Evolutionary conservation across 2,797 vertebrate genomes (phyloP), one percentile per base, ranked within the genome.

Genomic region (Crossoptilon crossoptilon): DNA sequence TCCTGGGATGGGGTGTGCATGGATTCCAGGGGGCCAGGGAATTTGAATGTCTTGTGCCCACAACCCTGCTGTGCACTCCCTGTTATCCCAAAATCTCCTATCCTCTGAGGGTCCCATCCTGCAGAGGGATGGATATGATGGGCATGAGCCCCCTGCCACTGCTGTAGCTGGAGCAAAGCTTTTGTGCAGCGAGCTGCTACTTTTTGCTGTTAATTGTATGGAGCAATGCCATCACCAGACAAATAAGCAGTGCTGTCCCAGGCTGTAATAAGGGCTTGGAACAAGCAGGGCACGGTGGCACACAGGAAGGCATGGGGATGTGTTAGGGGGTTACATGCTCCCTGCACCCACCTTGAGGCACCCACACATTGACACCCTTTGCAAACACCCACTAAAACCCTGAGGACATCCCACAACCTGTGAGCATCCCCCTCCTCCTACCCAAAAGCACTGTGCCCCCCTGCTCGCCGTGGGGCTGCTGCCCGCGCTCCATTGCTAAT

Each of bases 181-280:
- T 68, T 72, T 63, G 80, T 77, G 44, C 83, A 88, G 92, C 0
- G 43, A 95, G 85, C 84, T 29, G 66, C 24, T 69, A 91, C 26
- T 51, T 91, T 41, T 83, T 84, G 62, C 84, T 33, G 1, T 71
- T 94, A 93, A 92, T 94, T 84, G 71, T 29, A 27, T 51, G 87
- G 90, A 96, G 73, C 7, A 2, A 43, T 89, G 94, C 94, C 93
- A 91, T 14, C 43, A 3, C 4, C 74, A 46, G 76, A 74, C 76
- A 91, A 91, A 92, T 24, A 55, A 6, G 66, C 6, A 81, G 60
- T 10, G 79, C 26, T 79, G 84, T 90, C 91, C 85, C 62, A 13
- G 68, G 67, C 75, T 53, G 71, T 92, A 62, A 79, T 37, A 44
- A 87, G 85, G 56, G 46, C 9, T 2, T 0, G 1, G 86, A 56